Base-by-base conservation (phyloP, 2,797 vertebrate genomes). In the Rousettus madagascariensis region DNA sequence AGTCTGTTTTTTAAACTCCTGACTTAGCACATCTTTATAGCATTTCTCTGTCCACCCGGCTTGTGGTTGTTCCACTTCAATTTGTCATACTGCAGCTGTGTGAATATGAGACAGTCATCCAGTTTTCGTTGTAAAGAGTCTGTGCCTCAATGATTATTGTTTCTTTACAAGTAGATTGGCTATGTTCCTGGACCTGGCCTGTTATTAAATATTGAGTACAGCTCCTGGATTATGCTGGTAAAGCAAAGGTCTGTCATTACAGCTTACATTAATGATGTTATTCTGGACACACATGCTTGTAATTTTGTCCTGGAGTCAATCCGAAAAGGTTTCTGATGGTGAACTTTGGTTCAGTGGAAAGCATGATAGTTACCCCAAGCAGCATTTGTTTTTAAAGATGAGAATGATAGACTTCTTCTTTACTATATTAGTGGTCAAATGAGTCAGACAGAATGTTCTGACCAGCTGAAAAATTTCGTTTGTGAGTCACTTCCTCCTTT, bases 401-500 rank as follows among this genome's bases (percentile, higher is more conserved):
- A 20, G 33, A 61, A 57, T 90, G 83, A 79, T 68, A 84, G 51
- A 38, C 36, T 71, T 17, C 36, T 80, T 85, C 30, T 53, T 96
- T 68, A 69, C 43, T 65, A 5, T 89, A 66, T 87, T 68, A 74
- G 86, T 89, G 91, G 86, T 90, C 59, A 65, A 90, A 82, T 61
- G 30, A 10, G 63, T 92, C 57, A 82, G 89, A 87, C 33, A 94
- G 74, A 96, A 90, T 93, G 83, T 94, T 96, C 93, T 78, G 65
- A 91, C n/a, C 79, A 96, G 86, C 78, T 83, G 75, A 91, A 93
- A 91, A 87, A 12, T 72, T 90, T 96, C 86, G 66, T 33, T 66
- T 95, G 19, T 97, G 96, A 96, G 79, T 96, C 94, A 96, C 41
- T 95, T 96, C 93, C 84, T 87, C 30, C 15, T 91, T 91, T 0